These are phyloP conservation scores for Galbula dea DNA, from an alignment of 2,113 vertebrate genomes.

Conservation along the genomic window DNA sequence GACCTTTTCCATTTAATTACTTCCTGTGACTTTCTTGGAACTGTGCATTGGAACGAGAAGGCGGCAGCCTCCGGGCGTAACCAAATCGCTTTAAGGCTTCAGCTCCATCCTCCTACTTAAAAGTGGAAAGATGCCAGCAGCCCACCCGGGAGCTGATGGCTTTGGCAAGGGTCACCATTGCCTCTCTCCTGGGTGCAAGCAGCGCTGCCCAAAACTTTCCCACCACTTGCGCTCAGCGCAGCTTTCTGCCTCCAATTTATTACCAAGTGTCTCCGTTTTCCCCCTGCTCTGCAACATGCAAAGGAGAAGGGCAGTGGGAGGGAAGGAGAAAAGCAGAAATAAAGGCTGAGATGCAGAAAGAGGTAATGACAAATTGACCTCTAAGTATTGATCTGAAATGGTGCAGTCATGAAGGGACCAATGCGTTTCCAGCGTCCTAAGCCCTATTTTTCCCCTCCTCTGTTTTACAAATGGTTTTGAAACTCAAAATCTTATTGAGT, in stretches of 20 bases:
- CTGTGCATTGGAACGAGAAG: not conserved
- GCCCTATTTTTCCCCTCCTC: not conserved
- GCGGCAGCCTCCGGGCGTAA: not conserved
- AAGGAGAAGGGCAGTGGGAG: not conserved
- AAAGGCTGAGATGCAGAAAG: not conserved
- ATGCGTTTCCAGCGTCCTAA: conserved; percentile 1
- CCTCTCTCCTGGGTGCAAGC: not conserved
- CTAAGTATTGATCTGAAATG: conserved; percentile 22
- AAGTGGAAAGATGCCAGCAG: not conserved
- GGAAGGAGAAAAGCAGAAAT: not conserved
- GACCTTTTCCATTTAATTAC: conserved; percentile 80
- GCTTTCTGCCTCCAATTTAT: not conserved
- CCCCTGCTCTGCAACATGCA: rapidly evolving
- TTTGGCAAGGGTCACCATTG: not conserved
- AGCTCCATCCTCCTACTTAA: not conserved
- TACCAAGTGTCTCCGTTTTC: rapidly evolving
- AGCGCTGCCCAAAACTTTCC: not conserved
- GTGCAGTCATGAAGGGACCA: conserved; percentile 18
- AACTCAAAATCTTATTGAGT: not conserved
- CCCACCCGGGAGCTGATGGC: not conserved
- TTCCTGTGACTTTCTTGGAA: conserved; percentile 78
- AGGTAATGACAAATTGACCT: conserved; percentile 50
- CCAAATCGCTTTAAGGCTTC: not conserved
- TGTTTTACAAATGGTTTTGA: not conserved
- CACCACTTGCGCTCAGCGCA: rapidly evolving